Conservation (phyloP, 2,797 vertebrate genomes). For the Cynodonichthys magdalenae region DNA sequence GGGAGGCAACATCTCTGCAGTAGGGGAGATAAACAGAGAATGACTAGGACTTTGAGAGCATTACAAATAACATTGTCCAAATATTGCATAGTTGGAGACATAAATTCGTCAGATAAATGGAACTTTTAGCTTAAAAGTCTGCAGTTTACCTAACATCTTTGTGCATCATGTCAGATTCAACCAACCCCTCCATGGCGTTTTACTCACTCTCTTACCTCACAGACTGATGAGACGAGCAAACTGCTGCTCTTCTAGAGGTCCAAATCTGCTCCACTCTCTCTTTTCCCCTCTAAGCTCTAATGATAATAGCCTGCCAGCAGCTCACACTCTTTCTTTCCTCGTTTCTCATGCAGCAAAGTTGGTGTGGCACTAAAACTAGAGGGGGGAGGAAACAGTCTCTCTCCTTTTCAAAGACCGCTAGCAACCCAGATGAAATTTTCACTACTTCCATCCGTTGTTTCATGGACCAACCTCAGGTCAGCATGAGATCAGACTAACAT, state of each 20-base stretch:
- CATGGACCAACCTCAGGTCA: background rate
- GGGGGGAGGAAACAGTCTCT: too few species aligned
- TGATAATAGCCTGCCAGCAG: background rate
- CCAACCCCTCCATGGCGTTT: background rate
- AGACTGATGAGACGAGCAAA: background rate
- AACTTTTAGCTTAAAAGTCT: background rate
- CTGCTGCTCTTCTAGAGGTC: background rate
- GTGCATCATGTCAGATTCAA: background rate
- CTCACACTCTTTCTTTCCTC: background rate
- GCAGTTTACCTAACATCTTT: background rate
- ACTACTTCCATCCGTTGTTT: background rate
- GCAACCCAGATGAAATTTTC: too few species aligned
- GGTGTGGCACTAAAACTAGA: too few species aligned
- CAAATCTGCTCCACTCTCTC: background rate
- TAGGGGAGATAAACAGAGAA: constrained; percentile 10
- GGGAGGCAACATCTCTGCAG: constrained; percentile 10
- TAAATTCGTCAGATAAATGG: background rate
- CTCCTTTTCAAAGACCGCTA: too few species aligned
- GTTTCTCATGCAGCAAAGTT: background rate
- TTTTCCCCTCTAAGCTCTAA: background rate
- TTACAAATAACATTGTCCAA: background rate
- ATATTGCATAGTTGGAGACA: background rate
- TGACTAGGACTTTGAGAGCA: background rate
- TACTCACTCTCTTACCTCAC: background rate
- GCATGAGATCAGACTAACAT: background rate